A percentile compares a stretch with the other conserved stretches of the same genome.
phyloP scores from a whole-genome alignment of 2,113 vertebrate species.

The Pedetes capensis region DNA sequence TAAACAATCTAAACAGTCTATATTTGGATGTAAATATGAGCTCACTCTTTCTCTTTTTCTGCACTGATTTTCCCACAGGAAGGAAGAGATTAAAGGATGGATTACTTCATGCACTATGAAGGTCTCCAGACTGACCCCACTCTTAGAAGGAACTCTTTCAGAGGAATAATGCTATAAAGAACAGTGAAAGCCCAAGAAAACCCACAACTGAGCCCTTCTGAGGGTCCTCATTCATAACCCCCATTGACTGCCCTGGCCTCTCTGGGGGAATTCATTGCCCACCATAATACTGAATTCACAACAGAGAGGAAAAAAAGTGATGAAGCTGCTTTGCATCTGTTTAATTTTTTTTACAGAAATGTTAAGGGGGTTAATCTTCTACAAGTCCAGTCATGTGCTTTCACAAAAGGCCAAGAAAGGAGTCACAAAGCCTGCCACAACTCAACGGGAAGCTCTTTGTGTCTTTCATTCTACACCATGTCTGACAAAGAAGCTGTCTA shows the following conservation, averaged over 20 bases:
- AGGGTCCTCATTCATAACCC: slow-evolving; percentile 29
- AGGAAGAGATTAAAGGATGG: slow-evolving; percentile 78
- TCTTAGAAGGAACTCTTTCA: slow-evolving; percentile 75
- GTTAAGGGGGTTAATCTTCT: slow-evolving; percentile 78
- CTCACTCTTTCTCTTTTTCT: not conserved
- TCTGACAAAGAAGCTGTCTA: slow-evolving; percentile 45
- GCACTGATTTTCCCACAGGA: slow-evolving; percentile 79
- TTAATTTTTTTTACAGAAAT: slow-evolving; percentile 66
- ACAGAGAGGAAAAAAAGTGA: slow-evolving; percentile 48
- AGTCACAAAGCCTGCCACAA: slow-evolving; percentile 62
- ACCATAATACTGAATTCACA: slow-evolving; percentile 66
- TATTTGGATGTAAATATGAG: slow-evolving; percentile 33
- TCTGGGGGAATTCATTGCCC: slow-evolving; percentile 57
- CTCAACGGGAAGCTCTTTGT: slow-evolving; percentile 24
- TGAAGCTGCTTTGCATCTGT: slow-evolving; percentile 69
- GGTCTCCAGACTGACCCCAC: slow-evolving; percentile 76
- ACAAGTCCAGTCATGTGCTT: slow-evolving; percentile 72
- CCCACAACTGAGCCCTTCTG: slow-evolving; percentile 66
- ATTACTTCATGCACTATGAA: slow-evolving; percentile 69
- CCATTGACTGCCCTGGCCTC: slow-evolving; percentile 18
- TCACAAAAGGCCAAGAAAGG: slow-evolving; percentile 60
- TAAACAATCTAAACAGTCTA: slow-evolving; percentile 14
- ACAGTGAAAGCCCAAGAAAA: slow-evolving; percentile 69
- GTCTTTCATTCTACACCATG: slow-evolving; percentile 29
- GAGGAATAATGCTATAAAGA: slow-evolving; percentile 74